Base-by-base conservation (phyloP, 2,113 vertebrate genomes). In the Mungos mungo region DNA sequence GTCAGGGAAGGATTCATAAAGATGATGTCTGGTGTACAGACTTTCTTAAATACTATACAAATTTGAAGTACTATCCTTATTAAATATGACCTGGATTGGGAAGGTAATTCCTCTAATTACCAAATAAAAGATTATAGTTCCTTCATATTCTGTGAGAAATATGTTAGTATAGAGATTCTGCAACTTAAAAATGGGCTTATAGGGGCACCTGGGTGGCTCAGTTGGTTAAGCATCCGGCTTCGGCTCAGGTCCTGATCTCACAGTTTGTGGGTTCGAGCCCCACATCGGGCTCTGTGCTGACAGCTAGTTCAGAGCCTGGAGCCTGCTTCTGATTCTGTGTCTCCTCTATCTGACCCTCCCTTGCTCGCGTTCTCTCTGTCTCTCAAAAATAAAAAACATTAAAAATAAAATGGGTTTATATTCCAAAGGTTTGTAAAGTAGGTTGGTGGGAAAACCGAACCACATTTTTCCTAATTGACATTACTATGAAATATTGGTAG, bases 111-210 rank as follows among this genome's bases (percentile, higher is more conserved):
- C 4, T 86, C 35, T 94, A 95, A 95, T n/a, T 52, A 74, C 5
- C 47, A 85, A 77, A 76, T 85, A 87, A 89, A 96, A 93, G 35
- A 95, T 65, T 54, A 82, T 4, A 35, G 93, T 84, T 83, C 93
- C 23, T 74, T 4, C 47, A 60, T 74, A 92, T 33, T 80, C 13
- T 60, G 38, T 88, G 57, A 77, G 92, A 96, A 91, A 91, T 93
- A 65, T 54, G 31, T 83, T 41, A 84, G 33, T 47, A 86, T 7
- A 84, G 8, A 95, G n/a, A 93, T 66, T 88, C 47, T 88, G 27
- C 69, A 95, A 94, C n/a, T 89, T 89, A 80, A 95, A 96, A 92
- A 88, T 88, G 71, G 52, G 38, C 80, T 94, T 66, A n/a, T 54
- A 93, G 41, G 41, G 41, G 41, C 5, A 5, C 41, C 41, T 41